These are phyloP conservation scores for Crocuta crocuta DNA, from an alignment of 2,113 vertebrate genomes.

Conservation along the genomic window DNA sequence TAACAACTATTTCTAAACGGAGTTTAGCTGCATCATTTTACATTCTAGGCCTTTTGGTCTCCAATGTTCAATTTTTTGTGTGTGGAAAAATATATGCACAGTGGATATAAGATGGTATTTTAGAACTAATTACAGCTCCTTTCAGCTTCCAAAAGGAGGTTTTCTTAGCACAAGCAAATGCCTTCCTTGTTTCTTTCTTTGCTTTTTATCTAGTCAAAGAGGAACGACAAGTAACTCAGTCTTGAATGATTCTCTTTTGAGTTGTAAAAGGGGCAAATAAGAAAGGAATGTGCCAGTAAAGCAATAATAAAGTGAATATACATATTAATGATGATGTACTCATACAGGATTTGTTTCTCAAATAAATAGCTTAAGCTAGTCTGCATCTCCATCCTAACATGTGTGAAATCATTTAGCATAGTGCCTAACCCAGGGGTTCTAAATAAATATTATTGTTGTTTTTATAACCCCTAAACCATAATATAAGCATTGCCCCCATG, in stretches of 20 bases:
- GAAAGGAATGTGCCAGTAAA: slow-evolving; percentile 74
- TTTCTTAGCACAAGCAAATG: slow-evolving; percentile 73
- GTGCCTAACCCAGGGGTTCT: background rate
- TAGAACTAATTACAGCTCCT: slow-evolving; percentile 71
- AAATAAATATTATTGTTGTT: background rate
- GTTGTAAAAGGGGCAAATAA: slow-evolving; percentile 53
- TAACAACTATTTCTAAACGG: slow-evolving; percentile 82
- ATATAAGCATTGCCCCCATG: background rate
- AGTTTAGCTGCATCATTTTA: slow-evolving; percentile 78
- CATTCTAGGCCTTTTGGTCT: slow-evolving; percentile 72
- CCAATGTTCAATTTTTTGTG: slow-evolving; percentile 73
- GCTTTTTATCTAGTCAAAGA: slow-evolving; percentile 76
- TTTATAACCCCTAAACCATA: background rate
- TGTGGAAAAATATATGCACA: slow-evolving; percentile 65
- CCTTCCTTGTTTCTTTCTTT: slow-evolving; percentile 54
- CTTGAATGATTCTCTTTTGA: slow-evolving; percentile 67
- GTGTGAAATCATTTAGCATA: background rate
- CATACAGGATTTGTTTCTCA: slow-evolving; percentile 35
- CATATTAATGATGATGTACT: slow-evolving; percentile 61
- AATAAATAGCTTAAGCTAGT: background rate
- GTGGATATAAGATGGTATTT: slow-evolving; percentile 74
- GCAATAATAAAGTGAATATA: slow-evolving; percentile 41
- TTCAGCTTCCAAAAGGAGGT: slow-evolving; percentile 47
- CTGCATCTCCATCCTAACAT: background rate
- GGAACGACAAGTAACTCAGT: slow-evolving; percentile 60